phyloP scores from a whole-genome alignment of 2,888 invertebrate genomes.

The Meiosimyza platycephala region DNA sequence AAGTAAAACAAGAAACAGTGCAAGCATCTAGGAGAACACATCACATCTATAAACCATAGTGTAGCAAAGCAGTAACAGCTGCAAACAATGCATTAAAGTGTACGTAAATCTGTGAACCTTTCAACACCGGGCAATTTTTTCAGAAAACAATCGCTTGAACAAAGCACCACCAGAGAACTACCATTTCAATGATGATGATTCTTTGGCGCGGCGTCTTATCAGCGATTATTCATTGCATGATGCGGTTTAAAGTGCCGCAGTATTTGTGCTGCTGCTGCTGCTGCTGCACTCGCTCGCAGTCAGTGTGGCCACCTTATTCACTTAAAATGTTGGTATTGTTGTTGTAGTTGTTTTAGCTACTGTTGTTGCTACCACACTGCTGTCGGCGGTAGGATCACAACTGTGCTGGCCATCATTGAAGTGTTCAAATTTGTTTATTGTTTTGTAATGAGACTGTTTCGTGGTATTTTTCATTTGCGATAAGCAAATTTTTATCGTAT shows the following conservation, averaged over 20 bases:
- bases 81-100: conserved; percentile 2
- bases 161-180: background rate
- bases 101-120: conserved; percentile 11
- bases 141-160: no score
- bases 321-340: background rate
- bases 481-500: no score
- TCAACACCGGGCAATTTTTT: background rate
- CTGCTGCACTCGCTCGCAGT: background rate
- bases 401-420: conserved; percentile 1
- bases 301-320: background rate
- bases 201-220: background rate
- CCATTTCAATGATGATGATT: background rate
- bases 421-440: conserved; percentile 62
- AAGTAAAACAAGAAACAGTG: no score
- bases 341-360: background rate
- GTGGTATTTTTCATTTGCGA: conserved; percentile 4
- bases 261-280: no score
- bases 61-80: background rate
- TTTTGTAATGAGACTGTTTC: conserved; percentile 58
- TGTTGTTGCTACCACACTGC: background rate
- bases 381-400: conserved; percentile 1
- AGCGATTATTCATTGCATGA: background rate
- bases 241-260: background rate
- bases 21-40: no score
- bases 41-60: no score